A percentile compares a stretch with the other conserved stretches of the same genome.
phyloP scores from a whole-genome alignment of 2,888 invertebrate species.

The Epirrhoe tristata region DNA sequence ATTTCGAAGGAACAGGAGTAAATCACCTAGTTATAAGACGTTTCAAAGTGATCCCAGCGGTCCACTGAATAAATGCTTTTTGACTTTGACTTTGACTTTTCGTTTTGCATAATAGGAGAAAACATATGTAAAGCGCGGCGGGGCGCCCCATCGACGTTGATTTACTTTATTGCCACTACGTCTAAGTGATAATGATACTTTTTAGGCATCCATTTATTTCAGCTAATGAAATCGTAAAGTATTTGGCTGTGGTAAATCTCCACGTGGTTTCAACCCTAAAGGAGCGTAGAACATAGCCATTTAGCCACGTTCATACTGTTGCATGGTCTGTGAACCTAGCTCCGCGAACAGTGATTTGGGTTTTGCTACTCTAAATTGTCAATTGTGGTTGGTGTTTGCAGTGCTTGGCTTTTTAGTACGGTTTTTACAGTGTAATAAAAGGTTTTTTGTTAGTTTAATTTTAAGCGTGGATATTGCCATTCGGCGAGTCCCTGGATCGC shows the following conservation, averaged over 20 bases:
- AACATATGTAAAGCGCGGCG: no score
- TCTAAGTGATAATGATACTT: neutral
- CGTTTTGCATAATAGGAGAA: no score
- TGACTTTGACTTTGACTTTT: no score
- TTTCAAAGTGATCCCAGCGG: no score
- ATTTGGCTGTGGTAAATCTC: conserved; percentile 28
- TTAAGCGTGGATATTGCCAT: conserved; percentile 26
- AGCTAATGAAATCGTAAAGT: conserved; percentile 36
- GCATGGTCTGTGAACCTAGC: conserved; percentile 34
- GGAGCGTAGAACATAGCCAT: neutral
- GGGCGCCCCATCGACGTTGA: neutral
- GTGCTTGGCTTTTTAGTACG: conserved; percentile 27
- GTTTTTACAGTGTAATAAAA: conserved; percentile 31
- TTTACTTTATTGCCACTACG: neutral
- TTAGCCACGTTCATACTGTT: conserved; percentile 11
- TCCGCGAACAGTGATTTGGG: conserved; percentile 36
- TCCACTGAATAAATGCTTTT: no score
- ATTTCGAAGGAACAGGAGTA: no score
- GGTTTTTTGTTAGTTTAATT: conserved; percentile 34
- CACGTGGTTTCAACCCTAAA: conserved; percentile 12
- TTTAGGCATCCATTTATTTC: neutral
- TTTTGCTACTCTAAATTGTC: conserved; percentile 42
- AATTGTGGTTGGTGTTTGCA: conserved; percentile 38
- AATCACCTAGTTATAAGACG: no score
- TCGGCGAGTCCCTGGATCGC: conserved; percentile 9